Evolutionary conservation across 2,797 vertebrate genomes (phyloP).

Genomic region (Labroides dimidiatus): DNA sequence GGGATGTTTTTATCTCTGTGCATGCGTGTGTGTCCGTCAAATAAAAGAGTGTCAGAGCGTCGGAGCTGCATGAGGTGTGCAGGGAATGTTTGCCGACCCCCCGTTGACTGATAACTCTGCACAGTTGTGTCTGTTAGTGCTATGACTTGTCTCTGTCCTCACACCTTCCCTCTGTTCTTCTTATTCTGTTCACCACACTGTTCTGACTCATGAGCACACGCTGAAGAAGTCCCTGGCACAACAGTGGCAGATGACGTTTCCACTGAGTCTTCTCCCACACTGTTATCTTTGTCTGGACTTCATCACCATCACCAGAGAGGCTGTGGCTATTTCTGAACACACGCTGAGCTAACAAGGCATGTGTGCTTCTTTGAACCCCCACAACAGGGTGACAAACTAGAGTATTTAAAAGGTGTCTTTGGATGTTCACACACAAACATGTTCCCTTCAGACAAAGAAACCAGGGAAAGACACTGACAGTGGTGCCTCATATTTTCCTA

Average conservation of each 20-base stretch:
- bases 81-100: neutral
- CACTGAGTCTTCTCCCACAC: slow-evolving; percentile 5
- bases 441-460: neutral
- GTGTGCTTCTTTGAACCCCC: neutral
- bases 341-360: neutral
- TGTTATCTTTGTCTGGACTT: slow-evolving; percentile 37
- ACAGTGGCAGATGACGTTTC: slow-evolving; percentile 7
- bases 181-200: neutral
- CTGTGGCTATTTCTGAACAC: slow-evolving; percentile 12
- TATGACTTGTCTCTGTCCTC: slow-evolving; percentile 11
- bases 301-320: neutral
- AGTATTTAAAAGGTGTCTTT: too few relatives aligned
- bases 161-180: neutral
- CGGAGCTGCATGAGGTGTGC: neutral
- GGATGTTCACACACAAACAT: neutral
- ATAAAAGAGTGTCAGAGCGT: slow-evolving; percentile 5
- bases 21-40: slow-evolving; percentile 6
- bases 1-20: slow-evolving; percentile 30
- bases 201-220: slow-evolving; percentile 44
- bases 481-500: too few relatives aligned
- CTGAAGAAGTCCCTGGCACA: slow-evolving; percentile 46
- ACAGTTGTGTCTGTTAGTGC: slow-evolving; percentile 40
- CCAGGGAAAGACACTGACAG: neutral
- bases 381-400: too few relatives aligned
- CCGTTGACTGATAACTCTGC: slow-evolving; percentile 31